phyloP scores from a whole-genome alignment of 2,797 vertebrate species.

The Threskiornis aethiopicus region DNA sequence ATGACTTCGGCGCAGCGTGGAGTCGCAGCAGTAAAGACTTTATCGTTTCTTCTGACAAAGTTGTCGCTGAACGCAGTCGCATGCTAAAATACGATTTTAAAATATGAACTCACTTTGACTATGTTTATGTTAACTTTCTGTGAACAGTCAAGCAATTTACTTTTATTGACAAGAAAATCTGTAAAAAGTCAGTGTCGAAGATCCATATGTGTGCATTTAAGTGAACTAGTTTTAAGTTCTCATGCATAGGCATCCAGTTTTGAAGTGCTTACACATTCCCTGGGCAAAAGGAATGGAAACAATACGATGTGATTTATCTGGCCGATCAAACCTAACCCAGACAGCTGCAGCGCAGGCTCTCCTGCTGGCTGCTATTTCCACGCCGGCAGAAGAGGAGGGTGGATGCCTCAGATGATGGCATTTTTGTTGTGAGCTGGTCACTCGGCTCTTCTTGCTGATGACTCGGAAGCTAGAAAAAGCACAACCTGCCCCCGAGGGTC shows the following conservation, averaged over 20 bases:
- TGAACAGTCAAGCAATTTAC: conserved; percentile 46
- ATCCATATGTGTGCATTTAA: conserved; percentile 64
- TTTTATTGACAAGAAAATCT: conserved; percentile 64
- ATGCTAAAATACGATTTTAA: neutral
- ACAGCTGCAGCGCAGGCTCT: conserved; percentile 46
- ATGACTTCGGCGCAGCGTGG: neutral
- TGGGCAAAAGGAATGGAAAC: conserved; percentile 64
- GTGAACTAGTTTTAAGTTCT: conserved; percentile 49
- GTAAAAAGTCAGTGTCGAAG: conserved; percentile 38
- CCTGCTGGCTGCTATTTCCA: conserved; percentile 41
- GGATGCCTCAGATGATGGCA: neutral
- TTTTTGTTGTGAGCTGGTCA: neutral
- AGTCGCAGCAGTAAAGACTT: neutral
- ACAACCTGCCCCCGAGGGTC: neutral
- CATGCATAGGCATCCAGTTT: conserved; percentile 59
- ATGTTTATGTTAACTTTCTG: conserved; percentile 38
- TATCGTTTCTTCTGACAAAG: neutral
- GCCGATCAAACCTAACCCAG: conserved; percentile 54
- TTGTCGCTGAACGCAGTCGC: neutral
- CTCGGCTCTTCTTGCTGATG: neutral
- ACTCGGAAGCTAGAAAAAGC: neutral
- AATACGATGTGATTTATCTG: conserved; percentile 68
- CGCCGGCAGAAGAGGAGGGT: neutral
- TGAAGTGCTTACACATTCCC: conserved; percentile 61
- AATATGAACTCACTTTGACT: neutral